These are phyloP conservation scores for Teleogryllus oceanicus DNA, from an alignment of 2,888 invertebrate genomes.

Conservation along the genomic window DNA sequence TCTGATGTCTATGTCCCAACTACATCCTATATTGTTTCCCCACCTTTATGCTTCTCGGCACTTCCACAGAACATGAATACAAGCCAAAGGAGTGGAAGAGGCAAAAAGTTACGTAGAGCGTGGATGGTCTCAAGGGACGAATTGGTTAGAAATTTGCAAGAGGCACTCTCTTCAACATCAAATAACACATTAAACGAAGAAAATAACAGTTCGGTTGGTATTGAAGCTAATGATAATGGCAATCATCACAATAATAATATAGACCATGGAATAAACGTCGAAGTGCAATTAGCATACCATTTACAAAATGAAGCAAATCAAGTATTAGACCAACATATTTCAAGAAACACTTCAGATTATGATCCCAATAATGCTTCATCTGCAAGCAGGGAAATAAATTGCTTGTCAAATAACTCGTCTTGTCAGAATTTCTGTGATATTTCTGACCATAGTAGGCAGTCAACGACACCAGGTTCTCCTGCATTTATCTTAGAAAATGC, in stretches of 20 bases:
- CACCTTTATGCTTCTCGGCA: neutral
- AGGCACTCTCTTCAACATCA: neutral
- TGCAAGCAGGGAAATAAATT: neutral
- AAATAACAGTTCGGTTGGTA: too few relatives aligned
- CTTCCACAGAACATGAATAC: neutral
- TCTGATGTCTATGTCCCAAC: neutral
- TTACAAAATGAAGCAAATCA: conserved; percentile 18
- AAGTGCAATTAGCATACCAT: neutral
- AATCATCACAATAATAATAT: too few relatives aligned
- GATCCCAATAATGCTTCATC: neutral
- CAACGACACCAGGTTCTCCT: neutral
- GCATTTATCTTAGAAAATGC: neutral
- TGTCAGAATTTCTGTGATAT: neutral
- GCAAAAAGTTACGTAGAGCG: neutral
- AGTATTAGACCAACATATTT: neutral
- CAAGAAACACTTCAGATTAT: neutral
- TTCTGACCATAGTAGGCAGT: neutral
- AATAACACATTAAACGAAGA: neutral
- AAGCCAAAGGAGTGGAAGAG: neutral
- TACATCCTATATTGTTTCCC: neutral
- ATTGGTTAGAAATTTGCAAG: neutral
- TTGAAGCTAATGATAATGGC: too few relatives aligned
- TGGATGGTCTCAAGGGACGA: neutral
- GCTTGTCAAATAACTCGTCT: neutral
- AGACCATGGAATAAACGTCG: neutral